Conservation (phyloP, 2,113 vertebrate species). For the Ammodytes marinus region DNA sequence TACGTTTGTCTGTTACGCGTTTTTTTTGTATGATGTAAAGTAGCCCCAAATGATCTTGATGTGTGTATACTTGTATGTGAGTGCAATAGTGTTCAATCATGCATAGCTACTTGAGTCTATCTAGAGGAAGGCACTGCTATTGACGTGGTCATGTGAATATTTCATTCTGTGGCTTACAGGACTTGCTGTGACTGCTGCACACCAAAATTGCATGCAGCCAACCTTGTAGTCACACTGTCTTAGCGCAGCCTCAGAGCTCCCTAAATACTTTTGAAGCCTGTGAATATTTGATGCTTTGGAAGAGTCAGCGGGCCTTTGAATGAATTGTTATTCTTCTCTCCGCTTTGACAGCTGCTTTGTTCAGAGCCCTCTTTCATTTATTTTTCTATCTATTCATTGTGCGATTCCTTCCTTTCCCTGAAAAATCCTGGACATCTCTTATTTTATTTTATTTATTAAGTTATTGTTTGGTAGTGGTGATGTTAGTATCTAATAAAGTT, state of each 20-base stretch:
- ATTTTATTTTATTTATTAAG: too few species aligned
- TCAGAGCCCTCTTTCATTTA: background rate
- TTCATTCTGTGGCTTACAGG: background rate
- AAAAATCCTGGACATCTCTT: too few species aligned
- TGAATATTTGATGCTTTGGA: background rate
- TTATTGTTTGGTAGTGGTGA: too few species aligned
- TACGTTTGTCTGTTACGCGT: background rate
- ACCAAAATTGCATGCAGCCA: background rate
- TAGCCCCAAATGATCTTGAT: background rate
- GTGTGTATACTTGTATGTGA: background rate
- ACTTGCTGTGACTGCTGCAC: background rate
- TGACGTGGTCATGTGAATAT: conserved; percentile 4
- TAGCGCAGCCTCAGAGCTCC: background rate
- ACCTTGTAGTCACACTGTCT: background rate
- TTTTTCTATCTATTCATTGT: background rate
- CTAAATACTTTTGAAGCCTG: background rate
- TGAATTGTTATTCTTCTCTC: background rate
- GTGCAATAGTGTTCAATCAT: background rate
- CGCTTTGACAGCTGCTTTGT: background rate
- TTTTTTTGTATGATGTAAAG: background rate
- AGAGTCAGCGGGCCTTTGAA: conserved; percentile 6
- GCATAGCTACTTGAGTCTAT: background rate
- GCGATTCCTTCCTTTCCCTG: background rate
- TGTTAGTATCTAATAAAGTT: too few species aligned
- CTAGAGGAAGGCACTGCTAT: background rate